These are phyloP conservation scores for Nomia melanderi DNA, from an alignment of 1,140 invertebrate genomes.

Conservation along the genomic window DNA sequence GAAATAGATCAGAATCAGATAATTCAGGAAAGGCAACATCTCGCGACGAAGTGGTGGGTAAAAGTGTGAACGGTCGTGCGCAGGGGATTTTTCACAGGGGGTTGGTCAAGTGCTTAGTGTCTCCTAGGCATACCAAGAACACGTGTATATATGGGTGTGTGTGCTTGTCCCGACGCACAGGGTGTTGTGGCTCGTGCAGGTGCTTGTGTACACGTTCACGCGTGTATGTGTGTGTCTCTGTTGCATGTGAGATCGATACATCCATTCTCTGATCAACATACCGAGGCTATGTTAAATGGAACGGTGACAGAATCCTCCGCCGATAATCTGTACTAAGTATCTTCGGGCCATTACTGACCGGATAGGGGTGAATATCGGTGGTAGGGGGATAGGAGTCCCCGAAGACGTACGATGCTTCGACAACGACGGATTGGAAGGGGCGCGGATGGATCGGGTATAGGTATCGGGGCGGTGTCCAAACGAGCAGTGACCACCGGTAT, in stretches of 20 bases:
- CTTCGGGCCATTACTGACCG: slow-evolving; percentile 25
- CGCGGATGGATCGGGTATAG: slow-evolving; percentile 14
- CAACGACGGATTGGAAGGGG: neutral
- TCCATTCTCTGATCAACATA: slow-evolving; percentile 52
- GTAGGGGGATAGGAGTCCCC: neutral
- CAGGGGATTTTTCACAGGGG: too few species aligned
- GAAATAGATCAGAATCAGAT: too few species aligned
- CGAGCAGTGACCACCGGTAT: slow-evolving; percentile 40
- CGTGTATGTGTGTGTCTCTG: neutral
- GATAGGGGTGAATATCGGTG: neutral
- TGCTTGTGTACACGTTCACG: too few species aligned
- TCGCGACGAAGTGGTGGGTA: too few species aligned
- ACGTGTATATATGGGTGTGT: too few species aligned
- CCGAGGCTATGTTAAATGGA: slow-evolving; percentile 39
- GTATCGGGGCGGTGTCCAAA: slow-evolving; percentile 44
- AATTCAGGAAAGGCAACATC: too few species aligned
- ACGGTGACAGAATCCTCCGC: slow-evolving; percentile 41
- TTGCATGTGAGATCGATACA: slow-evolving; percentile 16
- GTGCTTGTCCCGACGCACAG: neutral
- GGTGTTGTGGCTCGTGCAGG: slow-evolving; percentile 26
- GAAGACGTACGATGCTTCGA: slow-evolving; percentile 12
- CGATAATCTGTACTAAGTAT: slow-evolving; percentile 43
- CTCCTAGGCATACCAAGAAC: slow-evolving; percentile 22
- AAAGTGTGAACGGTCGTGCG: too few species aligned
- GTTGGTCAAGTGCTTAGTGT: neutral